These are phyloP conservation scores for Todiramphus chloris DNA, from an alignment of 2,113 vertebrate species.

Conservation along the genomic window DNA sequence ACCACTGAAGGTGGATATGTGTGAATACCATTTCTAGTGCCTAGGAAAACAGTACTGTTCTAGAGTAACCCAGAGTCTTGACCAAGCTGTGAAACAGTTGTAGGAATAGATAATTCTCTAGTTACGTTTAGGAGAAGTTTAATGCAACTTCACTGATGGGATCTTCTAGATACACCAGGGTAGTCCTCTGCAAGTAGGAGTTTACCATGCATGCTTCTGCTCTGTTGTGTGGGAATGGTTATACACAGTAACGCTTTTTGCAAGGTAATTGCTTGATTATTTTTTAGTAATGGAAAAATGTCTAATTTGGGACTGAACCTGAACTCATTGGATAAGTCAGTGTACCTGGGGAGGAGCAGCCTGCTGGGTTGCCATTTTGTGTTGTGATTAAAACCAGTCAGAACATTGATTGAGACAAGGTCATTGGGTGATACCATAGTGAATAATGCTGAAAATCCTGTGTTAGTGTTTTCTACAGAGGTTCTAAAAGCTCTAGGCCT, in stretches of 20 bases:
- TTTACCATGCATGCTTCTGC: background rate
- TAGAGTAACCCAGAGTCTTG: background rate
- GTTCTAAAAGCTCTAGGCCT: background rate
- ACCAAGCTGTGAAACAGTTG: background rate
- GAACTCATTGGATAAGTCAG: background rate
- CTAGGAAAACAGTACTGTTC: background rate
- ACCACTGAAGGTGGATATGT: too few species aligned
- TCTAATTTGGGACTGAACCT: background rate
- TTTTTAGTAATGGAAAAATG: background rate
- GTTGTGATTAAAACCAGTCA: background rate
- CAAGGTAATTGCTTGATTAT: background rate
- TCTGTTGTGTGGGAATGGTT: background rate
- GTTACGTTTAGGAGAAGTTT: background rate
- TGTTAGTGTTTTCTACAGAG: background rate
- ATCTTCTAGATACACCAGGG: background rate
- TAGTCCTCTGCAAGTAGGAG: background rate
- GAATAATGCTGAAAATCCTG: background rate
- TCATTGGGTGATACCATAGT: background rate
- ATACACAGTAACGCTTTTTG: background rate
- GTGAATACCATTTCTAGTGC: background rate
- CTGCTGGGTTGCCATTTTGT: background rate
- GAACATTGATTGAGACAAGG: background rate
- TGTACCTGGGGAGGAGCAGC: background rate
- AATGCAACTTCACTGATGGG: accelerated
- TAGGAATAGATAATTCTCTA: background rate